Evolutionary conservation across 2,888 invertebrate species (phyloP).

Genomic region (Brenthis ino): DNA sequence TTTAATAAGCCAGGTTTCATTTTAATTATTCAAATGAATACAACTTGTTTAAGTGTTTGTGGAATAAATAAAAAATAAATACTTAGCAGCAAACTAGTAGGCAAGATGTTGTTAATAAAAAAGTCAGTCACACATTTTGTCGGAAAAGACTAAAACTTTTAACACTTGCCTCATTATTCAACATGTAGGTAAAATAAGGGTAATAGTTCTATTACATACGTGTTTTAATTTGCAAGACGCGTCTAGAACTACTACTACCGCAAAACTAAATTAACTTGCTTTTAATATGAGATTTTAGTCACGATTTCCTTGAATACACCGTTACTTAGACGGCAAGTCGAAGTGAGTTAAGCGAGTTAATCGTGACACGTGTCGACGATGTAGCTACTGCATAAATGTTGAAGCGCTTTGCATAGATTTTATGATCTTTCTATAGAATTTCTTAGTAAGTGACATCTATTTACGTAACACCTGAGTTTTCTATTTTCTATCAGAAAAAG

Average conservation of each 20-base stretch:
- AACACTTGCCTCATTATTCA: neutral
- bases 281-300: conserved; percentile 67
- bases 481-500: neutral
- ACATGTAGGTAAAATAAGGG: neutral
- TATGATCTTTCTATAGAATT: conserved; percentile 27
- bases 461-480: neutral
- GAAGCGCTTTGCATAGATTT: conserved; percentile 36
- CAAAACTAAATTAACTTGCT: conserved; percentile 56
- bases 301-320: conserved; percentile 58
- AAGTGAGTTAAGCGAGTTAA: conserved; percentile 62
- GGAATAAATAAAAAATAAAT: too few relatives aligned
- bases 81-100: too few relatives aligned
- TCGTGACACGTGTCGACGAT: conserved; percentile 63
- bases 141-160: conserved; percentile 1
- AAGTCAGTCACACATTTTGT: too few relatives aligned
- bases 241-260: conserved; percentile 32
- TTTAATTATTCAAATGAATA: too few relatives aligned
- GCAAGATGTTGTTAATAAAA: too few relatives aligned
- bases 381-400: conserved; percentile 45
- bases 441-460: conserved; percentile 17
- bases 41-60: too few relatives aligned
- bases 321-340: conserved; percentile 51
- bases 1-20: too few relatives aligned
- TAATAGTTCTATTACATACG: conserved; percentile 1
- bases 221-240: conserved; percentile 24